Evolutionary conservation across 2,797 vertebrate species (phyloP), one percentile per base, ranked within the genome.

Genomic region (Acrossocheilus wenchowensis): DNA sequence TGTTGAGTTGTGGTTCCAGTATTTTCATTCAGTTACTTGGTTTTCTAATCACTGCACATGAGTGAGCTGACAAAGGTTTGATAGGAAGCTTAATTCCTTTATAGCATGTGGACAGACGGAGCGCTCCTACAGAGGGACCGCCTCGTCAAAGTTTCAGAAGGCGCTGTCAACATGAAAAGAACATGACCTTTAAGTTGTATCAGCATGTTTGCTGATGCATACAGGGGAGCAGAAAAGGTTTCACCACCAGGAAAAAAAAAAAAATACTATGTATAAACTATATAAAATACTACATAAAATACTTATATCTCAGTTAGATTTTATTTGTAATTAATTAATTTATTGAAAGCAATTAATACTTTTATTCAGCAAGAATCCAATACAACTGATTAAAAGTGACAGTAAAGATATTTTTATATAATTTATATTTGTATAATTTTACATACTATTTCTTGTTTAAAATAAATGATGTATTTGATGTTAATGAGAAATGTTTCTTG

Each of bases 181-280:
- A 98, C 98, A 98, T 97, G 97, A 98, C 98, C 98, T 99, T 99
- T 99, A 99, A 97, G 97, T 97, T 94, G 97, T 97, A 98, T 98
- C 98, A 97, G 97, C 97, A 97, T 99, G 98, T 98, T 98, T 98
- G 97, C 97, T 98, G 97, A 97, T 98, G 98, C 98, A 98, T 95
- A 95, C 97, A 96, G 96, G 95, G 95, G 94, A 95, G 91, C 85
- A 94, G 95, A 96, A 96, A 97, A 96, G 97, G 97, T 97, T 98
- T 90, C 88, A 95, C 94, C 91, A 92, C 90, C 95, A 96, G 95
- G 96, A 96, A 96, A 95, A 88, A 86, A 82, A 82, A 85, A 82
- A 83, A 89, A 78, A 45, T 71, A 12, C 36, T 81, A 41, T 82
- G 9, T 60, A 1, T n/a, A 43, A 43, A 9, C 41, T 68, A 92